A percentile compares a stretch with the other conserved stretches of the same genome.
These are phyloP conservation scores for Poeciliopsis retropinna DNA, from an alignment of 2,113 vertebrate genomes.

Conservation along the genomic window DNA sequence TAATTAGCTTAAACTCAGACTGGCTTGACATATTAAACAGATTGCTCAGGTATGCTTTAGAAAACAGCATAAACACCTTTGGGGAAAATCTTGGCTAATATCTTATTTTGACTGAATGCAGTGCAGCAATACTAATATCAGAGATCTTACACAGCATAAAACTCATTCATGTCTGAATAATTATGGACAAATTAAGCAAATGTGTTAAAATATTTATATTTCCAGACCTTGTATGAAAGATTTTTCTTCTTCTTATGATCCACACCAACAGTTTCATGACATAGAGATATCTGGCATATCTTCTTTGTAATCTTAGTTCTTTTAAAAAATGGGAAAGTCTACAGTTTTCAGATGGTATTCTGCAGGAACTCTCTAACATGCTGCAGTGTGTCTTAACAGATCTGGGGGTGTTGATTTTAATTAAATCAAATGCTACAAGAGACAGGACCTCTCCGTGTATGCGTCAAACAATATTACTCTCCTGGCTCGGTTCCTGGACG, in stretches of 20 bases:
- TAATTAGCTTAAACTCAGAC: background rate
- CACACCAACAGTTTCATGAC: background rate
- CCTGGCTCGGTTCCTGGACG: constrained; percentile 67
- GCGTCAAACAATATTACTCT: constrained; percentile 59
- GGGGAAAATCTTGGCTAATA: constrained; percentile 39
- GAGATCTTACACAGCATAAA: background rate
- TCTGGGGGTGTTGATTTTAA: constrained; percentile 60
- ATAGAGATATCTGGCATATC: background rate
- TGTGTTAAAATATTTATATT: background rate
- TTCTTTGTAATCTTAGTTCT: background rate
- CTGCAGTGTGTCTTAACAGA: constrained; percentile 35
- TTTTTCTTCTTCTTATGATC: too few species aligned
- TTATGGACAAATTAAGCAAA: background rate
- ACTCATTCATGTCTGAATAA: background rate
- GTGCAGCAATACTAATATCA: constrained; percentile 28
- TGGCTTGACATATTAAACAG: constrained; percentile 37
- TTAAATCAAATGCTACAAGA: constrained; percentile 65
- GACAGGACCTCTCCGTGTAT: constrained; percentile 51
- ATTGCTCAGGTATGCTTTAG: constrained; percentile 30
- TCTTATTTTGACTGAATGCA: constrained; percentile 55
- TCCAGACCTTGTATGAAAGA: too few species aligned
- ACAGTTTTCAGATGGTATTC: background rate
- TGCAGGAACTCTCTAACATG: constrained; percentile 24
- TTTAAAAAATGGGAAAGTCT: background rate
- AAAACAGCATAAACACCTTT: constrained; percentile 28